Evolutionary conservation across 1,140 invertebrate genomes (phyloP), one percentile per base, ranked within the genome.

Genomic region (Camponotus vicinus): DNA sequence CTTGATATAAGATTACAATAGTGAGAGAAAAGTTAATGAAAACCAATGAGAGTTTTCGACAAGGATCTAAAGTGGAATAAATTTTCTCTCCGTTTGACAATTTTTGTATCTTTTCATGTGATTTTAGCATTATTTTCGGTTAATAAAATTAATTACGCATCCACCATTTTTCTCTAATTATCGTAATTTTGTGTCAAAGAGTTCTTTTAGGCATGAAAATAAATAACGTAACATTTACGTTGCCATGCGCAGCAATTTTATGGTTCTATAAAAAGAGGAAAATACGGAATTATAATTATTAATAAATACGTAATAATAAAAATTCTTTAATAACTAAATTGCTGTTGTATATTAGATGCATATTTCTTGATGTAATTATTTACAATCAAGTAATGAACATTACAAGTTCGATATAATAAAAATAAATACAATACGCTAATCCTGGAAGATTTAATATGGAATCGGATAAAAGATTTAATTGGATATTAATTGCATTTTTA

Each of bases 61-160:
- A 1, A 57, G 37, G 2, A 21, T 73, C 34, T 13, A 2, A 6
- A n/a, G n/a, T 37, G 3, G 27, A 37, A 37, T 75, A 57, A 57
- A 75, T 27, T 18, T 52, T 15, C 49, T 52, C 45, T 7, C 3
- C 11, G 4, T 37, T 21, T 57, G 3, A 59, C 2, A 7, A 55
- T 49, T 32, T 32, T 49, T 45, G 0, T 66, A 66, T 6, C 0
- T 67, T 78, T 69, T 78, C 11, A 42, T 67, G 9, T 9, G 15
- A 21, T 64, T 45, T 9, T 45, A 15, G 1, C 21, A 66, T 13
- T 9, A 45, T 15, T 40, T 9, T 7, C 7, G 64, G 15, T n/a
- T 77, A 64, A 15, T 66, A 78, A 42, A 66, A 42, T n/a, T 76
- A 77, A 42, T 40, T 78, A 42, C 21, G 18, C 76, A 13, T 64